Percentiles rank a stretch among this genome's conserved stretches.
phyloP scores from a whole-genome alignment of 2,113 vertebrate species.

The Phaethon lepturus region DNA sequence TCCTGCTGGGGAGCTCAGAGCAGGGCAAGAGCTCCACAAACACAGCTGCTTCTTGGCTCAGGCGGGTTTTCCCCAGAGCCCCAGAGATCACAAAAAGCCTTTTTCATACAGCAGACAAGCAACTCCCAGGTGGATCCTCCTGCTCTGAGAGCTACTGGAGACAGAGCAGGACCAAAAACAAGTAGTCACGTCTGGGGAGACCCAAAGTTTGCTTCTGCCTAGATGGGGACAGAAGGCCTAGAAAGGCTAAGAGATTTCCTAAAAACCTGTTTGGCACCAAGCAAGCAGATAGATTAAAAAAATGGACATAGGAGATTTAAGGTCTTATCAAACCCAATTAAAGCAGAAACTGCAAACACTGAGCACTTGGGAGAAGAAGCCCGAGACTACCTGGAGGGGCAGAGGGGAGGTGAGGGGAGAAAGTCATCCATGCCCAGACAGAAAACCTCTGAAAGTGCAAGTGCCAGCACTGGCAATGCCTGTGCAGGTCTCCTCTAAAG shows the following conservation, averaged over 20 bases:
- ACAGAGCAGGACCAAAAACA: not conserved
- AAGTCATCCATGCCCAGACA: not conserved
- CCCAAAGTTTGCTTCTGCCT: not conserved
- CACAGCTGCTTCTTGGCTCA: conserved; percentile 51
- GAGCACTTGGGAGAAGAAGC: not conserved
- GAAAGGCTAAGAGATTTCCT: not conserved
- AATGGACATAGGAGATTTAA: not conserved
- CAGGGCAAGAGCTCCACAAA: conserved; percentile 44
- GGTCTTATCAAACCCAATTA: not conserved
- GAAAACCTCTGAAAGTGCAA: not conserved
- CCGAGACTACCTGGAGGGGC: not conserved
- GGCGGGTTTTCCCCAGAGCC: not conserved
- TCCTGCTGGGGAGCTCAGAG: conserved; percentile 25
- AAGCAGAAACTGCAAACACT: not conserved
- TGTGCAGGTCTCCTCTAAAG: not conserved
- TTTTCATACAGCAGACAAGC: not conserved
- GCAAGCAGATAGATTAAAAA: not conserved
- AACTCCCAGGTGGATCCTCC: conserved; percentile 21
- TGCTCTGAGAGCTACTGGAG: not conserved
- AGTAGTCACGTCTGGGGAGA: not conserved
- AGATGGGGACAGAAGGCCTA: not conserved
- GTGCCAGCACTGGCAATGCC: not conserved
- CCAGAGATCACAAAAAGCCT: conserved; percentile 22
- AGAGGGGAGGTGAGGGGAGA: not conserved
- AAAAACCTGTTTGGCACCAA: conserved; percentile 11